Evolutionary conservation across 1,140 invertebrate species (phyloP).

Genomic region (Apis laboriosa): DNA sequence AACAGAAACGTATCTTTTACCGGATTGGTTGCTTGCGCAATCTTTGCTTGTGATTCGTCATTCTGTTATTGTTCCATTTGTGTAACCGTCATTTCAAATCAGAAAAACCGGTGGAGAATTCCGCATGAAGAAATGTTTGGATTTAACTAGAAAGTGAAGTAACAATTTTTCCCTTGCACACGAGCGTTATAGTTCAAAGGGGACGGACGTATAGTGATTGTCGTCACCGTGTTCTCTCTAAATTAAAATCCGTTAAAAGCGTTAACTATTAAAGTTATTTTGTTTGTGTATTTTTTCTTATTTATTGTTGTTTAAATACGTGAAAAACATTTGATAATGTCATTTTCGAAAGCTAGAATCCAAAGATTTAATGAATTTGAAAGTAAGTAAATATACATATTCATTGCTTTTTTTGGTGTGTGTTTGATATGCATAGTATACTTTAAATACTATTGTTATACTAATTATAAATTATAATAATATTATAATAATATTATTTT

Average conservation of each 20-base stretch:
- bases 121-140: constrained; percentile 35
- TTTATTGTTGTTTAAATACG: neutral
- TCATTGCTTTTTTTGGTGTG: neutral
- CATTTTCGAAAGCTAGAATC: constrained; percentile 78
- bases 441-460: neutral
- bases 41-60: constrained; percentile 16
- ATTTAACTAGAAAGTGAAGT: neutral
- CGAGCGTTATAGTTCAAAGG: constrained; percentile 14
- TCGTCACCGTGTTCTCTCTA: neutral
- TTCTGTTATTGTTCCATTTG: neutral
- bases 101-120: constrained; percentile 47
- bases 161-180: constrained; percentile 26
- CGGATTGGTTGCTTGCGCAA: constrained; percentile 51
- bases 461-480: neutral
- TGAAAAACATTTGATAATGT: constrained; percentile 66
- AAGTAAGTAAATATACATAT: constrained; percentile 70
- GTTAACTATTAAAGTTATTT: neutral
- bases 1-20: too few relatives aligned
- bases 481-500: neutral
- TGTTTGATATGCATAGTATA: neutral
- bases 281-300: neutral
- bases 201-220: constrained; percentile 8
- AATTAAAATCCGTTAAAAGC: neutral
- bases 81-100: constrained; percentile 67
- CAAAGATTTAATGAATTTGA: constrained; percentile 78